Base-by-base conservation (phyloP, 1,140 invertebrate genomes). In the Diabrotica undecimpunctata region DNA sequence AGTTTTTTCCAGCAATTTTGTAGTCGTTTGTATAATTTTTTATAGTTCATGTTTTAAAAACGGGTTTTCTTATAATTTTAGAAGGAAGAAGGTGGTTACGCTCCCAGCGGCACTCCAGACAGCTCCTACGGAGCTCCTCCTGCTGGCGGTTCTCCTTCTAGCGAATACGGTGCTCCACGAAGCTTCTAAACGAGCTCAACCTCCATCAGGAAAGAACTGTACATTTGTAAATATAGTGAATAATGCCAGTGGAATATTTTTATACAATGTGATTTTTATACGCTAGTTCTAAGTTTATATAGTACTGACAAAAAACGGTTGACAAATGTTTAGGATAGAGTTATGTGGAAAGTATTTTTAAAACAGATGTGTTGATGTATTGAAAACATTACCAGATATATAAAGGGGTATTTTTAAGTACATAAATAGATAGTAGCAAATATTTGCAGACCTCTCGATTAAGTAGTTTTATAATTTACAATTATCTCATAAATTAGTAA, bases 111-210 rank as follows among this genome's bases (percentile, higher is more conserved):
- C 64, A 74, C 73, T 50, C 74, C 76, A 39, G 63, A 65, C 53
- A 69, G 50, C 61, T 62, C 61, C 67, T 74, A 74, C 53, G 73
- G 73, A 52, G 64, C 72, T 54, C 73, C 61, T 38, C 13, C 61
- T 60, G 59, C 68, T 50, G 59, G 80, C n/a, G 25, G 25, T 25
- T 4, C 25, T 25, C 78, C 79, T 60, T 77, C 79, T 61, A 71
- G 71, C 36, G 80, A 82, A 66, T 82, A 81, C 67, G 82, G 81
- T 74, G 80, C 76, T 74, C 85, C 75, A 62, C 10, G 61, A 12
- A 54, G 51, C 38, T 62, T 54, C 51, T 62, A 62, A 55, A 25
- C 25, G 1, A 25, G 25, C 25, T 55, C 41, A 46, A 6, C 8
- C 5, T 25, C 25, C 12, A 35, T 12, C 52, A 9, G 12, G n/a